Base-by-base conservation (phyloP, 2,797 vertebrate genomes). In the Acridotheres tristis region DNA sequence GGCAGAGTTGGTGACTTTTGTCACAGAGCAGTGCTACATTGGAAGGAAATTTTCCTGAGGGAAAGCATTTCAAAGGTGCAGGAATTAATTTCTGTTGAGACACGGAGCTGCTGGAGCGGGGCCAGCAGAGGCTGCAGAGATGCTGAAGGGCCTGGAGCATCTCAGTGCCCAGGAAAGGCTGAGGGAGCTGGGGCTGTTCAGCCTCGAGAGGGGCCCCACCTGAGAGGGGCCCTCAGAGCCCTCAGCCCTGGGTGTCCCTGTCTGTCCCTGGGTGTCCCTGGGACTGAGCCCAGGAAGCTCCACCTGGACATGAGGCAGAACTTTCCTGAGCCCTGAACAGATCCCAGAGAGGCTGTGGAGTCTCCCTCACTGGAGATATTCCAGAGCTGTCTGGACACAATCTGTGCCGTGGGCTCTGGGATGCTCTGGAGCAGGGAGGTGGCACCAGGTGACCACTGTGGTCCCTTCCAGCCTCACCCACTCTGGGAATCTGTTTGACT, bases 111-210 rank as follows among this genome's bases (percentile, higher is more conserved):
- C 71, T 62, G 71, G 32, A 82, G 11, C 1, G 0, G 71, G 22
- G 12, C 13, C 32, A 0, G 5, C 1, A 3, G 38, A 25, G 13
- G 16, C n/a, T 50, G 26, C 0, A 0, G 22, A 21, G 77, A 2
- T 47, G 73, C 7, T 10, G 42, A 36, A 17, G 32, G 36, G 42
- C 19, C 75, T 43, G 86, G 36, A 62, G 42, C 48, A 48, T 16
- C 6, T 40, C 40, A 0, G 1, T 45, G 76, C 7, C 17, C 13
- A 27, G 68, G 15, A 7, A 1, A 26, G 59, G 47, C 68, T 59
- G 76, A 51, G 76, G 53, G 61, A 59, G 76, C 76, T 15, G 59
- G 45, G 59, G n/a, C 85, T 80, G 75, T 1, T 16, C 75, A n/a
- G 67, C 23, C 66, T 45, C 2, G 2, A 51, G 38, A 43, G 74